phyloP scores from a whole-genome alignment of 2,888 invertebrate genomes.

The Drosophila koepferae region DNA sequence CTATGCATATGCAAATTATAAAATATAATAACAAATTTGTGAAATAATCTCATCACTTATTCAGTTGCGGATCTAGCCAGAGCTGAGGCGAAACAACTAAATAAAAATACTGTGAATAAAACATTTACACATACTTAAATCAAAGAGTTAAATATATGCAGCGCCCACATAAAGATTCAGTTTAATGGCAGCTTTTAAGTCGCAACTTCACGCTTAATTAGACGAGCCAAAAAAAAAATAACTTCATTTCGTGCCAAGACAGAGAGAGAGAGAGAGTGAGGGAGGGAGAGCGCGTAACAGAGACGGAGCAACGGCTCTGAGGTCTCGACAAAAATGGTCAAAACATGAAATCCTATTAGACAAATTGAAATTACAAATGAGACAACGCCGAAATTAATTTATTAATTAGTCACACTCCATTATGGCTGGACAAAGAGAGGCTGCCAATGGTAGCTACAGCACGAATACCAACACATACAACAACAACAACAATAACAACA shows the following conservation, averaged over 20 bases:
- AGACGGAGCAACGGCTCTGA: constrained; percentile 6
- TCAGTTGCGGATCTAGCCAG: constrained; percentile 1
- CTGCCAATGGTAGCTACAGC: constrained; percentile 48
- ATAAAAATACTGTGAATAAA: constrained; percentile 14
- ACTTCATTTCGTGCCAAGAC: constrained; percentile 54
- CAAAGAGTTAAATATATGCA: constrained; percentile 9
- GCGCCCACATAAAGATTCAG: constrained; percentile 40
- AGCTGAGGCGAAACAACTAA: not conserved
- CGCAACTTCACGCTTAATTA: constrained; percentile 75
- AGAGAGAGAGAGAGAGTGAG: constrained; percentile 8
- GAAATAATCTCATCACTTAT: constrained; percentile 3
- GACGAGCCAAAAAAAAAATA: constrained; percentile 55
- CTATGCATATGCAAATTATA: not conserved
- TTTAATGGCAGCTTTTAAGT: constrained; percentile 53
- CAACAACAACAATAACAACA: constrained; percentile 10
- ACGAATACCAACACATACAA: not conserved
- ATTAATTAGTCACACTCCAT: constrained; percentile 80
- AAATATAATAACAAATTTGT: not conserved
- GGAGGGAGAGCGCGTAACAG: constrained; percentile 1
- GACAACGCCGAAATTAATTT: constrained; percentile 78
- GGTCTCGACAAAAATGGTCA: constrained; percentile 73
- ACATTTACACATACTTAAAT: constrained; percentile 34
- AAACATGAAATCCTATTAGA: constrained; percentile 82
- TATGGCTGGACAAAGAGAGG: constrained; percentile 70
- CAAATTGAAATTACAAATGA: constrained; percentile 81